Evolutionary conservation across 2,113 vertebrate species (phyloP).

Genomic region (Capra hircus): DNA sequence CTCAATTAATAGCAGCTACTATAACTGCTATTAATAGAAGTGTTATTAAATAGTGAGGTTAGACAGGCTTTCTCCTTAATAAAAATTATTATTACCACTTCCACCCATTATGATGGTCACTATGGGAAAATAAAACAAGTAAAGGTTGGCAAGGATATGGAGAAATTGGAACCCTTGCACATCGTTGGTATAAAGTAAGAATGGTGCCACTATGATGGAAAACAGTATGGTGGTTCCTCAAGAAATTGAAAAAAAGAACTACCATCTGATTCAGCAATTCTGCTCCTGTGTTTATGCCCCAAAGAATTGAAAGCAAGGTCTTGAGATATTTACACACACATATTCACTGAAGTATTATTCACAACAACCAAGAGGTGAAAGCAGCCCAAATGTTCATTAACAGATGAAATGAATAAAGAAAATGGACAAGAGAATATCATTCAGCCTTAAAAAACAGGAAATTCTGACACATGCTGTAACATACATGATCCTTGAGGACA

Average conservation of each 20-base stretch:
- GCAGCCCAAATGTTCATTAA: neutral
- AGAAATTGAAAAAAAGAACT: neutral
- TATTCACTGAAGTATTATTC: neutral
- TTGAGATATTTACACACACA: neutral
- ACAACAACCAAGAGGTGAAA: neutral
- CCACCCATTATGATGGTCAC: neutral
- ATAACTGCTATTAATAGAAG: neutral
- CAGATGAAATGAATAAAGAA: neutral
- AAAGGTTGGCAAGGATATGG: neutral
- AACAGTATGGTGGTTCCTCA: neutral
- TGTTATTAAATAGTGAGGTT: neutral
- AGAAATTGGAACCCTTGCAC: neutral
- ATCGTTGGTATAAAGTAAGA: neutral
- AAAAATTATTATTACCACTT: neutral
- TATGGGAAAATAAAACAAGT: neutral
- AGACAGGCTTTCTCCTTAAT: neutral
- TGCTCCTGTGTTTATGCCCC: neutral
- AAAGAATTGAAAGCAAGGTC: neutral
- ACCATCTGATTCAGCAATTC: neutral
- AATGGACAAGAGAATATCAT: neutral
- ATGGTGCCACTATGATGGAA: neutral
- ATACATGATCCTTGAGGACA: neutral
- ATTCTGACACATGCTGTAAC: neutral
- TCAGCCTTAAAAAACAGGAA: neutral
- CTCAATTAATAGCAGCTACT: neutral